phyloP scores from a whole-genome alignment of 2,113 vertebrate species.

The Mirza zaza region DNA sequence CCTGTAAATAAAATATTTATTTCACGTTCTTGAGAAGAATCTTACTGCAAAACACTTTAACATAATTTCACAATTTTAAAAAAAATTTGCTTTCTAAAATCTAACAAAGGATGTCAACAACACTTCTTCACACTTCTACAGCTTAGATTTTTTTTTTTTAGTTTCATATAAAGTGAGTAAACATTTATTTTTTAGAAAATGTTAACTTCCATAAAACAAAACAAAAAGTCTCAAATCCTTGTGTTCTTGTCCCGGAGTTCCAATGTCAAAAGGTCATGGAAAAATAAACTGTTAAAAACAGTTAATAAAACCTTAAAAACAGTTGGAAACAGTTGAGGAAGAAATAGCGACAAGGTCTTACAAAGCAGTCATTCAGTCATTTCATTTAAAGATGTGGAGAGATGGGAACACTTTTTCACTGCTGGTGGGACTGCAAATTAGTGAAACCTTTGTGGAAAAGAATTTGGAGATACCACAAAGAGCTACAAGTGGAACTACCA shows the following conservation, averaged over 20 bases:
- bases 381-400: background rate
- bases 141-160: background rate
- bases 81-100: background rate
- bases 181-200: conserved; percentile 47
- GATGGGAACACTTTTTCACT: no score
- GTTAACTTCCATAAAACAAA: background rate
- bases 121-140: background rate
- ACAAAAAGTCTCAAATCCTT: background rate
- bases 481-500: no score
- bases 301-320: background rate
- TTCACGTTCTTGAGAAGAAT: background rate
- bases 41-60: background rate
- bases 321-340: background rate
- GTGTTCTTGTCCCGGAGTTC: background rate
- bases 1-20: background rate
- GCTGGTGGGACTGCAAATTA: no score
- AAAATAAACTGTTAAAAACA: background rate
- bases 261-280: background rate
- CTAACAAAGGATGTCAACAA: background rate
- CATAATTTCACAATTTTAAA: background rate
- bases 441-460: no score
- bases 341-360: background rate
- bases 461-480: no score
- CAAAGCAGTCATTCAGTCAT: background rate
- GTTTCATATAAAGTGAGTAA: background rate